Evolutionary conservation across 1,140 invertebrate genomes (phyloP).

Genomic region (Aphidius ervi): DNA sequence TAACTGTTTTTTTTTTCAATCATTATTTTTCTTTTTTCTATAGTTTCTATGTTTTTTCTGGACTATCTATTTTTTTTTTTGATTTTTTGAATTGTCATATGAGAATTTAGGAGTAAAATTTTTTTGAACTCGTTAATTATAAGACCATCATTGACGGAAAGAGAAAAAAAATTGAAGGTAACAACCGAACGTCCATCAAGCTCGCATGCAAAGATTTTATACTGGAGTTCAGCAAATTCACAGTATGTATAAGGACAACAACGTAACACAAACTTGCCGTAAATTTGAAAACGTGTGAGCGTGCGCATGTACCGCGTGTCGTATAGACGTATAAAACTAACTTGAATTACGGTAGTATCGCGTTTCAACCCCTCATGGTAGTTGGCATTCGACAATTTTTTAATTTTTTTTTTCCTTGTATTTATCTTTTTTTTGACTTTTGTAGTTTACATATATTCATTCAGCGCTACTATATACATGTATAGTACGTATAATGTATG

Average conservation of each 20-base stretch:
- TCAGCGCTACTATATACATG: no score
- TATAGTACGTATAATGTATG: no score
- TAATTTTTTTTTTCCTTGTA: constrained; percentile 35
- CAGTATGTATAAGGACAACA: constrained; percentile 4
- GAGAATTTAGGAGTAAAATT: no score
- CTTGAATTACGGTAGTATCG: constrained; percentile 54
- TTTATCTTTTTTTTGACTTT: constrained; percentile 44
- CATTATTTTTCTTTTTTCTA: neutral
- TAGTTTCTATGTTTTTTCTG: no score
- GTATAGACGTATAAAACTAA: constrained; percentile 54
- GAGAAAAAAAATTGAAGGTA: constrained; percentile 14
- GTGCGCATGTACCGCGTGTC: constrained; percentile 45
- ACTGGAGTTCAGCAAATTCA: constrained; percentile 26
- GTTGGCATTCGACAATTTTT: constrained; percentile 46
- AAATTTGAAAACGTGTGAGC: constrained; percentile 35
- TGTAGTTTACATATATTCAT: neutral
- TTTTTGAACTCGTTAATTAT: no score
- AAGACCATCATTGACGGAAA: no score
- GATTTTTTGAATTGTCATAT: no score
- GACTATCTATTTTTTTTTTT: no score
- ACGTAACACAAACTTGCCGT: constrained; percentile 8
- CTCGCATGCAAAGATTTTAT: constrained; percentile 49
- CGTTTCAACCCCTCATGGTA: constrained; percentile 41
- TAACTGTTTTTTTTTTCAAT: constrained; percentile 11
- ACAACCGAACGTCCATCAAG: constrained; percentile 49